Percentiles rank a stretch among this genome's conserved stretches.
These are phyloP conservation scores for Tetraneura akinire DNA, from an alignment of 1,140 invertebrate genomes.

Conservation along the genomic window DNA sequence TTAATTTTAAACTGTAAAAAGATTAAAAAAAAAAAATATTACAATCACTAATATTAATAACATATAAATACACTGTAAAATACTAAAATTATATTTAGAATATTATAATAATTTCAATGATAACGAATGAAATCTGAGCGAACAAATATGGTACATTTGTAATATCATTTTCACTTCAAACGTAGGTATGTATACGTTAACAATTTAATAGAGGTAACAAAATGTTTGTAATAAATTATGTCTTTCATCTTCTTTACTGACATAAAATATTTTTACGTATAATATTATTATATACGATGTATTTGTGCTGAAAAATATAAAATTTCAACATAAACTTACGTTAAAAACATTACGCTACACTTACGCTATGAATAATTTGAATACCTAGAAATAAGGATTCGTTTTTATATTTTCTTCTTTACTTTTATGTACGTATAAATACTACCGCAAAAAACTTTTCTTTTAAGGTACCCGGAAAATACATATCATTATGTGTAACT, in stretches of 20 bases:
- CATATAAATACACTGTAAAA: no score
- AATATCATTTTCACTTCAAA: background rate
- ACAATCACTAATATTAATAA: no score
- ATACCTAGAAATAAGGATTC: background rate
- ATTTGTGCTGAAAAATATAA: background rate
- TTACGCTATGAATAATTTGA: constrained; percentile 19
- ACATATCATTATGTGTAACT: constrained; percentile 11
- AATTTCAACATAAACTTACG: constrained; percentile 18
- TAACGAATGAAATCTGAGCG: background rate
- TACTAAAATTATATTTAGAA: background rate
- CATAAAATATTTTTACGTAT: background rate
- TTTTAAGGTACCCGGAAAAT: background rate
- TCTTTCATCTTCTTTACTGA: background rate
- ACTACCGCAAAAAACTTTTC: background rate
- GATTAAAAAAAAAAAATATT: no score
- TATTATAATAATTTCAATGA: constrained; percentile 15
- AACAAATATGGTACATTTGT: background rate
- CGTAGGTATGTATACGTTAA: no score
- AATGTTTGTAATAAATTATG: background rate
- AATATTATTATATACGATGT: background rate
- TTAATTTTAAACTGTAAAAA: no score
- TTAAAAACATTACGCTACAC: background rate
- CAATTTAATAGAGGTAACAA: background rate
- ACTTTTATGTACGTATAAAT: background rate
- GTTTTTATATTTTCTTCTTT: constrained; percentile 10